A percentile compares a stretch with the other conserved stretches of the same genome.
phyloP scores from a whole-genome alignment of 2,113 vertebrate genomes.

The Bos javanicus region DNA sequence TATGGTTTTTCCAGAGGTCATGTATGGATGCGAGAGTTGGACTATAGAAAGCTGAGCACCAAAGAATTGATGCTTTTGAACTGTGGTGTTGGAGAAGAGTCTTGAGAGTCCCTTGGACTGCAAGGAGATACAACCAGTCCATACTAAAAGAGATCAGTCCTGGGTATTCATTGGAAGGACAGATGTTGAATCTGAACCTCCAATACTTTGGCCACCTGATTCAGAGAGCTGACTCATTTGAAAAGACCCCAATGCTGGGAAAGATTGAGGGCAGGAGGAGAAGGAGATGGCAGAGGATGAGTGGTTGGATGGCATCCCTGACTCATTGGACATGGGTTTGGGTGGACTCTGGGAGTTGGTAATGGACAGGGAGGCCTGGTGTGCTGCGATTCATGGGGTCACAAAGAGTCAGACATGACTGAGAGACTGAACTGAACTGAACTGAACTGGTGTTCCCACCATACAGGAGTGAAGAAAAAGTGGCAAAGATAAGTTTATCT shows the following conservation, averaged over 20 bases:
- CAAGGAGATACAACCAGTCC: not conserved
- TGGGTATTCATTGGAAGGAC: not conserved
- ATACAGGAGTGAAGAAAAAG: not conserved
- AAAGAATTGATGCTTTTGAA: not conserved
- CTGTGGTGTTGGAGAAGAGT: not conserved
- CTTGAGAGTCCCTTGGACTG: not conserved
- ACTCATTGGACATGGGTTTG: not conserved
- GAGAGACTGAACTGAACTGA: not conserved
- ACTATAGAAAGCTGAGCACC: accelerated
- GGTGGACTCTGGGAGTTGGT: not conserved
- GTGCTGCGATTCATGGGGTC: not conserved
- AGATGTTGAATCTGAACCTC: not conserved
- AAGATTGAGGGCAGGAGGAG: not conserved
- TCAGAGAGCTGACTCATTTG: not conserved
- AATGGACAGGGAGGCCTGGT: not conserved
- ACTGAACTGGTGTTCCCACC: not conserved
- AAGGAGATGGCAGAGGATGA: not conserved
- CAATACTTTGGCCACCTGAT: not conserved
- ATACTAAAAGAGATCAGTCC: not conserved
- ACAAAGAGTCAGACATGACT: accelerated
- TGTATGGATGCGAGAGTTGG: not conserved
- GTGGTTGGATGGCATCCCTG: not conserved
- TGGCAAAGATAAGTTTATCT: not conserved
- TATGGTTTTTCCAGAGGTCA: not conserved
- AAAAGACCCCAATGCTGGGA: not conserved